Evolutionary conservation across 2,113 vertebrate genomes (phyloP).

Genomic region (Lepus americanus): DNA sequence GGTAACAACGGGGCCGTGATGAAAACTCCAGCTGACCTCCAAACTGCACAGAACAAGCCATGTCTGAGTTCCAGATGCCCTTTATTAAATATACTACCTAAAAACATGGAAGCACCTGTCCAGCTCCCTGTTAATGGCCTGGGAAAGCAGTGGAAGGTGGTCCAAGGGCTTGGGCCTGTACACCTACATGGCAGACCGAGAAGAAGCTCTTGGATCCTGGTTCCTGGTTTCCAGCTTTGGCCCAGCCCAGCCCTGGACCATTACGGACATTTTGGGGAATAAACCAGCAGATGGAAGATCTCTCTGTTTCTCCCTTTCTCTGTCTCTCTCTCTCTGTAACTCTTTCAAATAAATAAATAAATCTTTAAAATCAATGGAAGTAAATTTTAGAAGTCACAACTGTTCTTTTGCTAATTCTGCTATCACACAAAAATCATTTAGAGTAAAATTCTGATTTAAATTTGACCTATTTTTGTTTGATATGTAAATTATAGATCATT

Average conservation of each 20-base stretch:
- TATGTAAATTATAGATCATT: neutral
- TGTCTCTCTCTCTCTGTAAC: too few relatives aligned
- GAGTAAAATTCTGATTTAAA: slow-evolving; percentile 21
- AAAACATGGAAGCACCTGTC: neutral
- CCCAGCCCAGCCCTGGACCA: too few relatives aligned
- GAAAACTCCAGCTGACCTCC: neutral
- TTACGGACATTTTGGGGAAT: too few relatives aligned
- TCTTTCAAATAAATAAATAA: too few relatives aligned
- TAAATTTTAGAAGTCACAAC: neutral
- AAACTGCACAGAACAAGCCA: neutral
- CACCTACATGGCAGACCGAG: too few relatives aligned
- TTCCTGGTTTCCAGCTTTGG: too few relatives aligned
- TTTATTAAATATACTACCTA: neutral
- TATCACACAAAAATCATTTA: neutral
- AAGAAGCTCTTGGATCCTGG: too few relatives aligned
- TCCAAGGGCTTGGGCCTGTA: too few relatives aligned
- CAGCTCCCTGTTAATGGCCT: too few relatives aligned
- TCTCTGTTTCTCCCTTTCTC: too few relatives aligned
- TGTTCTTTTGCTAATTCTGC: neutral
- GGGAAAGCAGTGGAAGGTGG: too few relatives aligned
- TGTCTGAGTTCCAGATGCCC: neutral
- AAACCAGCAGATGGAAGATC: too few relatives aligned
- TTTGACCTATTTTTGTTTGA: neutral
- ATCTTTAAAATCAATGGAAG: neutral
- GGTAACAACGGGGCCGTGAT: neutral